Conservation (phyloP, 2,888 invertebrate genomes). For the Clunio marinus region DNA sequence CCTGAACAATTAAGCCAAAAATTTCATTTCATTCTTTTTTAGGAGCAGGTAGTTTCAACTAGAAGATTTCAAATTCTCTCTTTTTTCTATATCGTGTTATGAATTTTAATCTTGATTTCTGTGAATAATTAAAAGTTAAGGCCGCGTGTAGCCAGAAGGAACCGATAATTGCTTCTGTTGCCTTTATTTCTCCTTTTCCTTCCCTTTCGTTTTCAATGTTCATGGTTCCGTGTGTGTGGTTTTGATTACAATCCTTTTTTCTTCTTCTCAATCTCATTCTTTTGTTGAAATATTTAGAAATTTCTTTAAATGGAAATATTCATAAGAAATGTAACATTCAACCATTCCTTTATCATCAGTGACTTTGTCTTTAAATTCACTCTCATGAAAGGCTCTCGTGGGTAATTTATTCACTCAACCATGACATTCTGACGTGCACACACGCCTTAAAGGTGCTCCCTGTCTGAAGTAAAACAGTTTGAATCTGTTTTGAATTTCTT, state of each 20-base stretch:
- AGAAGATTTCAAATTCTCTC: background rate
- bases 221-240: conserved; percentile 33
- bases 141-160: conserved; percentile 35
- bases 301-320: too few relatives aligned
- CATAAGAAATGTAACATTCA: too few relatives aligned
- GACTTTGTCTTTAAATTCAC: too few relatives aligned
- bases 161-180: conserved; percentile 28
- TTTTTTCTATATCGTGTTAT: too few relatives aligned
- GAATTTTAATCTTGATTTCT: conserved; percentile 19
- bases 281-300: conserved; percentile 5
- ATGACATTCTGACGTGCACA: conserved; percentile 17
- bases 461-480: background rate
- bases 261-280: conserved; percentile 2
- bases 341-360: too few relatives aligned
- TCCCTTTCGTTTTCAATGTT: background rate
- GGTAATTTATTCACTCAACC: conserved; percentile 33
- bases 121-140: conserved; percentile 22
- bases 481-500: conserved; percentile 1
- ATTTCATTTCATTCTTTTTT: too few relatives aligned
- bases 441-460: background rate
- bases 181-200: background rate
- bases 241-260: conserved; percentile 37
- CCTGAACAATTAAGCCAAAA: background rate
- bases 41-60: conserved; percentile 21
- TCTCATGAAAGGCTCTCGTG: too few relatives aligned